Percentiles rank a stretch among this genome's conserved stretches.
These are phyloP conservation scores for Sinocyclocheilus grahami DNA, from an alignment of 2,113 vertebrate species.

Conservation along the genomic window DNA sequence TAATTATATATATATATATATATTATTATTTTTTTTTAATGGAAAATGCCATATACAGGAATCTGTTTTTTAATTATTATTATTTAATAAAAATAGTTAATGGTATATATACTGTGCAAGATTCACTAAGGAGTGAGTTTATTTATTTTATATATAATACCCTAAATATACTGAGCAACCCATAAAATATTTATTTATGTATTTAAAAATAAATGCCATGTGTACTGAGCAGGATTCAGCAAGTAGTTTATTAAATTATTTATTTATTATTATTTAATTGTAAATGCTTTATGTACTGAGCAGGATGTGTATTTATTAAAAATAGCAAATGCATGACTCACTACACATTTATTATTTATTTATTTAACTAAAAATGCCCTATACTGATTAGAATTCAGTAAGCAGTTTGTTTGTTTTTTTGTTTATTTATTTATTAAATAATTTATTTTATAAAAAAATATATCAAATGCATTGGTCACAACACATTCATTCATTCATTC, in stretches of 20 bases:
- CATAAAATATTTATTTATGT: background rate
- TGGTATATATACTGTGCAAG: background rate
- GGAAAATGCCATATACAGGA: too few relatives aligned
- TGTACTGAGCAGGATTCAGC: background rate
- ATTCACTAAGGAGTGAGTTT: background rate
- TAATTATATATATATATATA: too few relatives aligned
- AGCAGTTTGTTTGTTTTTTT: background rate
- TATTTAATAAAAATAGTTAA: background rate
- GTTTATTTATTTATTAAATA: background rate
- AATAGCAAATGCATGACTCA: too few relatives aligned
- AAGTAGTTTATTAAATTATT: background rate
- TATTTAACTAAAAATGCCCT: background rate
- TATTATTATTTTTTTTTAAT: too few relatives aligned
- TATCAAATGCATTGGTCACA: background rate
- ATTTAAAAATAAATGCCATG: background rate
- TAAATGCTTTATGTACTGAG: background rate
- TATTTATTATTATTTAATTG: background rate
- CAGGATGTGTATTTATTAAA: too few relatives aligned
- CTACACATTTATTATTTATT: too few relatives aligned
- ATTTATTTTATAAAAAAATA: too few relatives aligned
- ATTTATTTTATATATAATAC: background rate
- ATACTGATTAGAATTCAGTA: background rate
- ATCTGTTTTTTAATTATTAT: too few relatives aligned
- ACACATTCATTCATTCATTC: too few relatives aligned
- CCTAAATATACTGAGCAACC: too few relatives aligned